Evolutionary conservation across 2,113 vertebrate species (phyloP).

Genomic region (Panthera uncia): DNA sequence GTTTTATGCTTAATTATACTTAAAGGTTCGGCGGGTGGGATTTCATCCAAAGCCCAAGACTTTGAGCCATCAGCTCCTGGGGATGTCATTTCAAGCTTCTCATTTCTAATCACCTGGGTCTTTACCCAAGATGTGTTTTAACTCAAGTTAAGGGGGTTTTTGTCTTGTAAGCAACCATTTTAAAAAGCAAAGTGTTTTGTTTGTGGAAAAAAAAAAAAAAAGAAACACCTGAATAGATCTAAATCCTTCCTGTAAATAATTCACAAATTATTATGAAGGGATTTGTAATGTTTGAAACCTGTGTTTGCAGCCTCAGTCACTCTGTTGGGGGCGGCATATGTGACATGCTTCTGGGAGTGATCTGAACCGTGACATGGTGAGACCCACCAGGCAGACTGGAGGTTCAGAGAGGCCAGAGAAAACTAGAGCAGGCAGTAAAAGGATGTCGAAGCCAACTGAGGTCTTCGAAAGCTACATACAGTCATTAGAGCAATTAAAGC

Average conservation of each 20-base stretch:
- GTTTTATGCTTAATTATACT: constrained; percentile 65
- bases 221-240: neutral
- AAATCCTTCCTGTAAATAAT: neutral
- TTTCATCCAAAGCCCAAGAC: constrained; percentile 14
- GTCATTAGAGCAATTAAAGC: neutral
- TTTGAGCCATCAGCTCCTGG: constrained; percentile 44
- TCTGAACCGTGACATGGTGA: rapidly evolving
- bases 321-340: neutral
- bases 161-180: constrained; percentile 29
- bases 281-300: neutral
- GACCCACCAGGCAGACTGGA: neutral
- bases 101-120: constrained; percentile 53
- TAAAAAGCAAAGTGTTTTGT: neutral
- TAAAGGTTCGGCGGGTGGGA: constrained; percentile 30
- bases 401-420: neutral
- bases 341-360: neutral
- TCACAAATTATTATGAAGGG: neutral
- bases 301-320: neutral
- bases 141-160: constrained; percentile 27
- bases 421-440: too few species aligned
- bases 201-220: neutral
- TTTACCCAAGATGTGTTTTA: constrained; percentile 43
- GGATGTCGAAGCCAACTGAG: neutral
- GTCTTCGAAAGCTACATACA: neutral
- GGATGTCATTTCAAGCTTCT: constrained; percentile 57